Base-by-base conservation (phyloP, 2,797 vertebrate genomes). In the Glyptemys insculpta region DNA sequence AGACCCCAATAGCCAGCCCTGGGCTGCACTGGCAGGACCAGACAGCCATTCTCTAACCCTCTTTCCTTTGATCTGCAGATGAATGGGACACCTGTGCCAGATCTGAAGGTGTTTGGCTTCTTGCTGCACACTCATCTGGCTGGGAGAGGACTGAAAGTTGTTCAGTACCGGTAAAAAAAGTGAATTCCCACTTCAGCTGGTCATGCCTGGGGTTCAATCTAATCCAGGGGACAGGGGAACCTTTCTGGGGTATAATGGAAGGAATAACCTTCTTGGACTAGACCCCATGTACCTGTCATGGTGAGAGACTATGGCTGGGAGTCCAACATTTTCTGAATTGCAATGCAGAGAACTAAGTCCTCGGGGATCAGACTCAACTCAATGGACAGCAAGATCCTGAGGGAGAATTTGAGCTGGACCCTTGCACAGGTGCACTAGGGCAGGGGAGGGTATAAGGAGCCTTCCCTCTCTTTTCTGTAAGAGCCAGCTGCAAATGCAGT, bases 81-180 rank as follows among this genome's bases (percentile, higher is more conserved):
- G 54, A 98, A 98, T 1, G 93, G 96, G 50, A 81, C 80, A 25
- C 96, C 97, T 0, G 18, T 98, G 87, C 85, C 93, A 31, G 97
- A 98, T 52, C 93, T 98, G 41, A 91, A 96, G 2, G 92, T 97
- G 1, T 96, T 83, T 25, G 94, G 96, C 53, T 98, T 89, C 88
- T 84, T 98, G 62, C 96, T 98, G 52, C 98, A 98, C 74, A 97
- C 96, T 3, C 98, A 98, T 88, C 72, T 98, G 85, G 96, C 97
- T 6, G 98, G 97, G 23, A 93, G 85, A 15, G 94, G 97, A 50
- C 44, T 97, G 56, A 95, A 96, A 90, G 87, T 95, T 0, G 92
- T 96, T 68, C 97, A 97, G 3, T 98, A 98, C 88, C 81, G 83
- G 98, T 98, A 54, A 96, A 97, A 87, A 53, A 78, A 59, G 31